Evolutionary conservation across 2,113 vertebrate species (phyloP).

Genomic region (Brachyhypopomus gauderio): DNA sequence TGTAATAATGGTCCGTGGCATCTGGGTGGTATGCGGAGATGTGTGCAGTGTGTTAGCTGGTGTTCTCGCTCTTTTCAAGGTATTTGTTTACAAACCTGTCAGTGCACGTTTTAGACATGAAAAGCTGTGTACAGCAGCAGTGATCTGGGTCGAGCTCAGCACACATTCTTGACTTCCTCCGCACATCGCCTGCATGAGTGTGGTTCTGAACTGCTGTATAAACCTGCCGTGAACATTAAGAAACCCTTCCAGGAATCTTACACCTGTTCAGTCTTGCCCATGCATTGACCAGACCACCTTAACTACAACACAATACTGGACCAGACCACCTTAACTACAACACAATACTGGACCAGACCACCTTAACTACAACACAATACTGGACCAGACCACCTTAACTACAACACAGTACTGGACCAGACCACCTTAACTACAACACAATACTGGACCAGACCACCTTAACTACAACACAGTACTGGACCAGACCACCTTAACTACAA

Average conservation of each 20-base stretch:
- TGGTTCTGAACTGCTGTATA: neutral
- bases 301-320: neutral
- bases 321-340: no score
- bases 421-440: no score
- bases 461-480: no score
- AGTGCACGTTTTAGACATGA: conserved; percentile 28
- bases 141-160: neutral
- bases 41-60: no score
- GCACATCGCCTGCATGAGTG: neutral
- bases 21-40: no score
- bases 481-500: no score
- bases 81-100: conserved; percentile 37
- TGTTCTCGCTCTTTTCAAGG: neutral
- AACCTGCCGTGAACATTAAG: neutral
- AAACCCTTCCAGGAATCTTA: neutral
- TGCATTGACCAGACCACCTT: neutral
- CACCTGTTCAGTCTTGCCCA: neutral
- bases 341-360: no score
- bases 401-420: no score
- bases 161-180: neutral
- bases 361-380: no score
- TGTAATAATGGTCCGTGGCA: no score
- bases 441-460: no score
- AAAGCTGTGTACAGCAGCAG: neutral
- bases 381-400: no score